Evolutionary conservation across 2,113 vertebrate species (phyloP).

Genomic region (Vanacampus margaritifer): DNA sequence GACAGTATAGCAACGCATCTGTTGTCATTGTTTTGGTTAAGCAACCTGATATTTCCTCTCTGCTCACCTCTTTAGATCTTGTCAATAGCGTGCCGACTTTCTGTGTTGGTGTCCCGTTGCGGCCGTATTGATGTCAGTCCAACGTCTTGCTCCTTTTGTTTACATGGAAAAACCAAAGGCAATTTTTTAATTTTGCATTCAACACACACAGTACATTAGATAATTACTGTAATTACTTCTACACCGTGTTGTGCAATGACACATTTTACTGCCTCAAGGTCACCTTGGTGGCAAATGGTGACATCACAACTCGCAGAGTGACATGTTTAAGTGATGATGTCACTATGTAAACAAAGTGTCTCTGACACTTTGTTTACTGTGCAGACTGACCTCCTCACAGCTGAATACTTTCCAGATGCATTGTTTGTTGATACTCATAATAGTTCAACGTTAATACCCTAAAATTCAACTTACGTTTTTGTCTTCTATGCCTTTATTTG

Average conservation of each 20-base stretch:
- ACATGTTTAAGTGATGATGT: conserved; percentile 26
- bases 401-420: neutral
- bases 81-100: conserved; percentile 4
- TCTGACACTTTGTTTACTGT: neutral
- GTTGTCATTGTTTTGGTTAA: conserved; percentile 37
- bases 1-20: conserved; percentile 27
- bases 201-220: too few relatives aligned
- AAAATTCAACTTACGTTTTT: neutral
- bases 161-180: neutral
- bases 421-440: neutral
- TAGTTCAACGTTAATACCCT: neutral
- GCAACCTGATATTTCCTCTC: conserved; percentile 54
- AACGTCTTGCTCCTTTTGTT: neutral
- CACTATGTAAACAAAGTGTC: conserved; percentile 39
- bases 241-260: neutral
- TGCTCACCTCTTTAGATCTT: conserved; percentile 3
- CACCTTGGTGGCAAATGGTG: conserved; percentile 1
- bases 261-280: conserved; percentile 18
- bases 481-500: neutral
- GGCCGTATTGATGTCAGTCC: neutral
- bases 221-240: too few relatives aligned
- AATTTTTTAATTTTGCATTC: neutral
- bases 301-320: conserved; percentile 2
- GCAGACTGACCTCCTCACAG: conserved; percentile 13
- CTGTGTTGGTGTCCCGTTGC: conserved; percentile 9